Conservation (phyloP, 92 coral and sea anemone genomes). For the Scolanthus callimorphus region DNA sequence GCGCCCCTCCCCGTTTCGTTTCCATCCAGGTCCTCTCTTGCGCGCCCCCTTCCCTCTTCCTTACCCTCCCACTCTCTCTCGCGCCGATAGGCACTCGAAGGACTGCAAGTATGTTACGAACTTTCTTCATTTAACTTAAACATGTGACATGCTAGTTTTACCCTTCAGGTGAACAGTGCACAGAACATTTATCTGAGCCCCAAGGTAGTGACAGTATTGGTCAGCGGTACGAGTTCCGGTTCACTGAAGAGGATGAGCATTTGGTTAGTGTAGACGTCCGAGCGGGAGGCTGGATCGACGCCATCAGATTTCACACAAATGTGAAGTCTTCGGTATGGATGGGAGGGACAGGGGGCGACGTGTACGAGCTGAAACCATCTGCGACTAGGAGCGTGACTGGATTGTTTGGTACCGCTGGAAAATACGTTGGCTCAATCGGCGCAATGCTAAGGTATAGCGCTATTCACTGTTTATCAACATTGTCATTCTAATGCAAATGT, state of each 20-base stretch:
- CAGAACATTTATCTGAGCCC: slow-evolving; percentile 52
- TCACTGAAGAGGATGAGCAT: slow-evolving; percentile 65
- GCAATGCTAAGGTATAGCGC: slow-evolving; percentile 56
- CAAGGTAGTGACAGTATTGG: slow-evolving; percentile 51
- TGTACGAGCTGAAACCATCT: slow-evolving; percentile 62
- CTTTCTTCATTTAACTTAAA: too few species aligned
- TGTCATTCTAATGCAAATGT: neutral
- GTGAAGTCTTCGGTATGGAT: slow-evolving; percentile 86
- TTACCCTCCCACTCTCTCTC: too few species aligned
- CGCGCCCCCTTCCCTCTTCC: too few species aligned
- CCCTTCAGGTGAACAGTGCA: slow-evolving; percentile 18
- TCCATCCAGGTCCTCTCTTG: too few species aligned
- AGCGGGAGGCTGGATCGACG: slow-evolving; percentile 98
- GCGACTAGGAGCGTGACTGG: slow-evolving; percentile 55
- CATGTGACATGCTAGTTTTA: too few species aligned
- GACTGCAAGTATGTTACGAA: too few species aligned
- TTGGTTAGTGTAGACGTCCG: slow-evolving; percentile 74
- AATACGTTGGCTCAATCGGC: slow-evolving; percentile 76
- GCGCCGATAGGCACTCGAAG: too few species aligned
- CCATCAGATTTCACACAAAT: slow-evolving; percentile 88
- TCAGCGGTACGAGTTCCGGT: slow-evolving; percentile 43
- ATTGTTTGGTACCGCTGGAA: slow-evolving; percentile 83
- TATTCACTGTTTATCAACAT: neutral
- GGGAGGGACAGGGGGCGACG: slow-evolving; percentile 95
- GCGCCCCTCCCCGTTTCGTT: too few species aligned